Evolutionary conservation across 2,113 vertebrate genomes (phyloP).

Genomic region (Gadus macrocephalus): DNA sequence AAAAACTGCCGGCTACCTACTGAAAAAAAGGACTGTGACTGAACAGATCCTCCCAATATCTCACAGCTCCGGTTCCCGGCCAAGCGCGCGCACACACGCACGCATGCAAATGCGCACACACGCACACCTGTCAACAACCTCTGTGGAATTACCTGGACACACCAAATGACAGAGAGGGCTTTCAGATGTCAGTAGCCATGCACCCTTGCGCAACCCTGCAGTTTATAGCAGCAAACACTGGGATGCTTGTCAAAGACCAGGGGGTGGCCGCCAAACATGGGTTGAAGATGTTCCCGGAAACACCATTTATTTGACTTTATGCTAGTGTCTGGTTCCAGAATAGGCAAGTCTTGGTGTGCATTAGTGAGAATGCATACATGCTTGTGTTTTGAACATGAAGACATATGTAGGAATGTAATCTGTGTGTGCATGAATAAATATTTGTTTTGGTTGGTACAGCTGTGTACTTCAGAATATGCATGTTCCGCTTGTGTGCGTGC

Average conservation of each 20-base stretch:
- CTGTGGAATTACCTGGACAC: constrained; percentile 42
- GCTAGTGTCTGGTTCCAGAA: neutral
- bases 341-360: constrained; percentile 36
- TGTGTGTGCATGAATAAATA: neutral
- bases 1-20: no score
- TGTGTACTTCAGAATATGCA: no score
- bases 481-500: neutral
- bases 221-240: constrained; percentile 62
- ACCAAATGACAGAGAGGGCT: constrained; percentile 51
- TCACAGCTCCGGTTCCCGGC: no score
- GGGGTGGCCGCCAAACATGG: constrained; percentile 39
- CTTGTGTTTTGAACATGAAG: neutral
- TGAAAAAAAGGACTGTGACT: no score
- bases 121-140: constrained; percentile 46
- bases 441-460: no score
- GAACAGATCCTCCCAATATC: no score
- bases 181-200: constrained; percentile 45
- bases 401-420: no score
- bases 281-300: constrained; percentile 38
- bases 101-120: neutral
- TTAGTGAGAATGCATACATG: constrained; percentile 10
- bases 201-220: constrained; percentile 54
- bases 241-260: constrained; percentile 58
- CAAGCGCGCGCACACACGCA: neutral
- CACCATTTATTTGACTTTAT: constrained; percentile 47